Evolutionary conservation across 2,888 invertebrate genomes (phyloP).

Genomic region (Rutpela maculata): DNA sequence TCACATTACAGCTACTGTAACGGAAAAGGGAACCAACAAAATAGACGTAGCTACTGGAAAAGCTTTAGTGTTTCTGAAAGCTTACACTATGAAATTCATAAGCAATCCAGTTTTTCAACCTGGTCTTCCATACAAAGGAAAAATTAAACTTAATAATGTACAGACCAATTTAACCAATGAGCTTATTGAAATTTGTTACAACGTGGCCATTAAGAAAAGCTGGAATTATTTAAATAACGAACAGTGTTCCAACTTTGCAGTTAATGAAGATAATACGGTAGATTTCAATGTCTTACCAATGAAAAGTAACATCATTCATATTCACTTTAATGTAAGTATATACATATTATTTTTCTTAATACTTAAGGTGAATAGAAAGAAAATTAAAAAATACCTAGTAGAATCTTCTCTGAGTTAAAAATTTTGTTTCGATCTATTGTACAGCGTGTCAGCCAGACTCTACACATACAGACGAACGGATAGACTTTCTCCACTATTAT

Average conservation of each 20-base stretch:
- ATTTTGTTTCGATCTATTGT: too few species aligned
- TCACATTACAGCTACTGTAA: constrained; percentile 72
- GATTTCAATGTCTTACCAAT: constrained; percentile 69
- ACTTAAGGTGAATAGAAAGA: not conserved
- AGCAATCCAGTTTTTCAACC: constrained; percentile 81
- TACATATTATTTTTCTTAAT: constrained; percentile 15
- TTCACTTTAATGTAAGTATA: constrained; percentile 67
- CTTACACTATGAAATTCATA: constrained; percentile 78
- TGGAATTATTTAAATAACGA: constrained; percentile 69
- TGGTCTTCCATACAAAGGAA: constrained; percentile 82
- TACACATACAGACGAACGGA: too few species aligned
- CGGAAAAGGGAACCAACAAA: constrained; percentile 80
- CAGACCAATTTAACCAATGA: constrained; percentile 59
- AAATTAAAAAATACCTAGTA: too few species aligned
- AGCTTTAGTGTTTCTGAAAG: constrained; percentile 75
- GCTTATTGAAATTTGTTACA: constrained; percentile 70
- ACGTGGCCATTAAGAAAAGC: constrained; percentile 68
- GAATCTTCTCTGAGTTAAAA: too few species aligned
- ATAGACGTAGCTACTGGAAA: constrained; percentile 79
- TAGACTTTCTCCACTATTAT: too few species aligned
- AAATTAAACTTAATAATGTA: constrained; percentile 72
- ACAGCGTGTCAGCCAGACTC: too few species aligned
- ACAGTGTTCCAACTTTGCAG: constrained; percentile 67
- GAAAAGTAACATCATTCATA: constrained; percentile 67
- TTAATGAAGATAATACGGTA: constrained; percentile 62